Percentiles rank a stretch among this genome's conserved stretches.
phyloP scores from a whole-genome alignment of 2,888 invertebrate genomes.

The Limenitis camilla region DNA sequence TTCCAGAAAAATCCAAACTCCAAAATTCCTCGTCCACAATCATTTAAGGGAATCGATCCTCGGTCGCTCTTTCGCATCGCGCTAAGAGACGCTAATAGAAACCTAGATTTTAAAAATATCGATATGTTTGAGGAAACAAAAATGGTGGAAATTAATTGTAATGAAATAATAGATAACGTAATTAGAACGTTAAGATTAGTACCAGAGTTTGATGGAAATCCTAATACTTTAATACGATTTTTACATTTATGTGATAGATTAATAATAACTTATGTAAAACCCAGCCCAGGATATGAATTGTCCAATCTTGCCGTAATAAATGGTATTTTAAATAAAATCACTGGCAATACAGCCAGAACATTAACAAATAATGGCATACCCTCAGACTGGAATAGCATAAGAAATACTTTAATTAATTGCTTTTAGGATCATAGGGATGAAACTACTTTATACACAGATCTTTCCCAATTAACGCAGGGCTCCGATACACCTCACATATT shows the following conservation, averaged over 20 bases:
- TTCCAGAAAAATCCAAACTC: too few relatives aligned
- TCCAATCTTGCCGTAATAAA: constrained; percentile 19
- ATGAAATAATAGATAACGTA: too few relatives aligned
- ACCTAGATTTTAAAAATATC: too few relatives aligned
- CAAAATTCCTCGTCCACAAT: too few relatives aligned
- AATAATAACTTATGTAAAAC: constrained; percentile 9
- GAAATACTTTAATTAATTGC: constrained; percentile 26
- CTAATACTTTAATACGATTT: constrained; percentile 25
- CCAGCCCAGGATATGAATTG: constrained; percentile 8
- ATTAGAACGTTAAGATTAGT: too few relatives aligned
- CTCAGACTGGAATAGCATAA: constrained; percentile 23
- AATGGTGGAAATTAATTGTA: too few relatives aligned
- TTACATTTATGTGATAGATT: constrained; percentile 28
- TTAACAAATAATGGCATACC: constrained; percentile 26
- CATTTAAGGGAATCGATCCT: too few relatives aligned
- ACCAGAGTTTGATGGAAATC: constrained; percentile 73
- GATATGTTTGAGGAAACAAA: too few relatives aligned
- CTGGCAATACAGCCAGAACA: constrained; percentile 21
- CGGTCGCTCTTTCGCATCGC: too few relatives aligned
- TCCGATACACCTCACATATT: constrained; percentile 14
- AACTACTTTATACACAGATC: constrained; percentile 28
- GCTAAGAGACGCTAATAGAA: too few relatives aligned
- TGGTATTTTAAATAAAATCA: constrained; percentile 26
- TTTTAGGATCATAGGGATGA: constrained; percentile 29
- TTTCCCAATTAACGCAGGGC: constrained; percentile 18